Evolutionary conservation across 37 sponge, comb jelly and placozoan species (phyloP).

Genomic region (Geodia barretti): DNA sequence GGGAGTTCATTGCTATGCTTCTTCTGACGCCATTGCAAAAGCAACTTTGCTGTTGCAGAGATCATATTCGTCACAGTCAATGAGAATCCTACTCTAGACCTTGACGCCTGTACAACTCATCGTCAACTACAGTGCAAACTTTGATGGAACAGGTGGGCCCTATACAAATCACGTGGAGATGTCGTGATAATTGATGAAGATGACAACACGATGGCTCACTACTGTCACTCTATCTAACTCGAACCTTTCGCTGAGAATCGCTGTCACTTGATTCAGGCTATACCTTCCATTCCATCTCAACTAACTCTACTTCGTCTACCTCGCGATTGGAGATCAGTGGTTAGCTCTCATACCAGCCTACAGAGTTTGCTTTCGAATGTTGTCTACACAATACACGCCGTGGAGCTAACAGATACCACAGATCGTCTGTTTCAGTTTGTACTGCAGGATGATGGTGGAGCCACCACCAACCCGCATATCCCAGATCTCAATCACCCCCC

Average conservation of each 20-base stretch:
- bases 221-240: slow-evolving; percentile 32
- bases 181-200: slow-evolving; percentile 44
- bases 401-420: slow-evolving; percentile 45
- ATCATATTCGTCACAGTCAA: slow-evolving; percentile 12
- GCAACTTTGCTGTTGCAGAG: slow-evolving; percentile 18
- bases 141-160: slow-evolving; percentile 39
- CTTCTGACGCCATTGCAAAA: slow-evolving; percentile 48
- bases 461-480: slow-evolving; percentile 15
- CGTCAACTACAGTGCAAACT: slow-evolving; percentile 17
- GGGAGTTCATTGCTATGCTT: slow-evolving; percentile 35
- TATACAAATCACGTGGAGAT: slow-evolving; percentile 14
- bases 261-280: not conserved
- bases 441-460: slow-evolving; percentile 55
- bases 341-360: slow-evolving; percentile 24
- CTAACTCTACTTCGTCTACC: slow-evolving; percentile 11
- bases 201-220: slow-evolving; percentile 9
- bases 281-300: not conserved
- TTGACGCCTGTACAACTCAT: slow-evolving; percentile 11
- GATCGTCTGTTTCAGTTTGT: slow-evolving; percentile 39
- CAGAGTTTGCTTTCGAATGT: slow-evolving; percentile 29
- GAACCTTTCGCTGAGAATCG: not conserved
- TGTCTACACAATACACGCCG: slow-evolving; percentile 47
- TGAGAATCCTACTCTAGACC: slow-evolving; percentile 31
- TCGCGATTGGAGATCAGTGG: slow-evolving; percentile 31
- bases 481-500: slow-evolving; percentile 28